phyloP scores from a whole-genome alignment of 1,140 invertebrate genomes.

The Pseudomyrmex sp. region DNA sequence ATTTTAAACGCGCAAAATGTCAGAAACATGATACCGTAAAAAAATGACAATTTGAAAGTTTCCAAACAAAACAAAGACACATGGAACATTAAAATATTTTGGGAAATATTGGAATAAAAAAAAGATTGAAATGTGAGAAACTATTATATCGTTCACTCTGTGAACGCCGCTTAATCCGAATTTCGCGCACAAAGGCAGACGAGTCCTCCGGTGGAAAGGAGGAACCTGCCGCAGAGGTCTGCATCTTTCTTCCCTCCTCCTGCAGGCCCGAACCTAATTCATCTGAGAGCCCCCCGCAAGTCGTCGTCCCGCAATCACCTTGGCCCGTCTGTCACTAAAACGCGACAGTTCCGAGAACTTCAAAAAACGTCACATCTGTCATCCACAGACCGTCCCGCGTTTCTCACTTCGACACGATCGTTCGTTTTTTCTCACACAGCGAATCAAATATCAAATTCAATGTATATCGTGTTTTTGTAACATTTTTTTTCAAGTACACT shows the following conservation, averaged over 20 bases:
- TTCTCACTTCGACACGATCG: background rate
- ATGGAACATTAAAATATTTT: no score
- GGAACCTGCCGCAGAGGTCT: constrained; percentile 75
- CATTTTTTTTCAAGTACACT: constrained; percentile 33
- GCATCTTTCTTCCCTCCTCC: constrained; percentile 56
- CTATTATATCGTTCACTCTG: constrained; percentile 4
- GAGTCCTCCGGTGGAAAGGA: constrained; percentile 74
- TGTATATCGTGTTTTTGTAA: background rate
- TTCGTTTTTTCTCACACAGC: background rate
- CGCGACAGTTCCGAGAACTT: constrained; percentile 48
- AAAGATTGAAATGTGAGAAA: background rate
- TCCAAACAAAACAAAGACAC: background rate
- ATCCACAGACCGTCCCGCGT: background rate
- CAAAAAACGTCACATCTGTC: constrained; percentile 41
- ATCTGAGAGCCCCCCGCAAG: constrained; percentile 62
- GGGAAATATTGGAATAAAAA: no score
- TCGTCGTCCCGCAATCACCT: constrained; percentile 20
- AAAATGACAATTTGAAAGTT: background rate
- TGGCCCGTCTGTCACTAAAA: constrained; percentile 40
- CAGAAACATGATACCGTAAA: background rate
- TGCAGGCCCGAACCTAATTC: constrained; percentile 76
- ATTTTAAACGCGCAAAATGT: background rate
- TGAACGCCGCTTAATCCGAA: constrained; percentile 67
- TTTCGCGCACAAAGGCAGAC: constrained; percentile 73
- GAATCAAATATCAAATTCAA: background rate